Evolutionary conservation across 2,113 vertebrate genomes (phyloP).

Genomic region (Osmerus eperlanus): DNA sequence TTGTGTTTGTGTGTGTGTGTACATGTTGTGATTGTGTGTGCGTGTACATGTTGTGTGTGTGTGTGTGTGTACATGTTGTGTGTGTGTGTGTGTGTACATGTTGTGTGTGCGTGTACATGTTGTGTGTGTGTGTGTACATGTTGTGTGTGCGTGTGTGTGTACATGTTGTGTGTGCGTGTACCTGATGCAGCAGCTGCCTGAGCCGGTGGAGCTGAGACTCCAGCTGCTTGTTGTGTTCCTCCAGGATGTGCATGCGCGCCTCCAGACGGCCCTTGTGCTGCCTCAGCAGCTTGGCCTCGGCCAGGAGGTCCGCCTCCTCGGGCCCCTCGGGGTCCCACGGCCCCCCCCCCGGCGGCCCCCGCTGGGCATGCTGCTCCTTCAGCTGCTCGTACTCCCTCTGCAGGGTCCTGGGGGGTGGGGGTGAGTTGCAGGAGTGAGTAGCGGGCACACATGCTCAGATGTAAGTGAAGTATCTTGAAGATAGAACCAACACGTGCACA

Average conservation of each 20-base stretch:
- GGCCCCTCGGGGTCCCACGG: conserved; percentile 62
- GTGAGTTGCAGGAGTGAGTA: too few species aligned
- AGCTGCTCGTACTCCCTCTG: conserved; percentile 91
- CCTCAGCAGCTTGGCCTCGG: conserved; percentile 89
- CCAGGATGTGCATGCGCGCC: conserved; percentile 94
- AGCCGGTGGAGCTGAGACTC: conserved; percentile 95
- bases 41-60: conserved; percentile 9
- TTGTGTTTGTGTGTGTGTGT: too few species aligned
- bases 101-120: background rate
- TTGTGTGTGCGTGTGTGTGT: too few species aligned
- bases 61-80: too few species aligned
- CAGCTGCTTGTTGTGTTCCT: conserved; percentile 96
- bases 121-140: too few species aligned
- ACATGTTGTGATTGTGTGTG: background rate
- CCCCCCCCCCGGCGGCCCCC: conserved; percentile 60
- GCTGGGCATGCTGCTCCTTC: conserved; percentile 83
- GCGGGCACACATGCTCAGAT: too few species aligned
- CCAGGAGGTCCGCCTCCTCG: conserved; percentile 73
- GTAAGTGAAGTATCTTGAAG: background rate
- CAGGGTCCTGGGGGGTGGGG: conserved; percentile 70
- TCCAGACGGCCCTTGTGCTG: conserved; percentile 96
- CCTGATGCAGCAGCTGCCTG: conserved; percentile 93
- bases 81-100: too few species aligned
- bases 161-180: conserved; percentile 42
- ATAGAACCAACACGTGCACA: background rate